Evolutionary conservation across 2,113 vertebrate genomes (phyloP).

Genomic region (Ailuropoda melanoleuca): DNA sequence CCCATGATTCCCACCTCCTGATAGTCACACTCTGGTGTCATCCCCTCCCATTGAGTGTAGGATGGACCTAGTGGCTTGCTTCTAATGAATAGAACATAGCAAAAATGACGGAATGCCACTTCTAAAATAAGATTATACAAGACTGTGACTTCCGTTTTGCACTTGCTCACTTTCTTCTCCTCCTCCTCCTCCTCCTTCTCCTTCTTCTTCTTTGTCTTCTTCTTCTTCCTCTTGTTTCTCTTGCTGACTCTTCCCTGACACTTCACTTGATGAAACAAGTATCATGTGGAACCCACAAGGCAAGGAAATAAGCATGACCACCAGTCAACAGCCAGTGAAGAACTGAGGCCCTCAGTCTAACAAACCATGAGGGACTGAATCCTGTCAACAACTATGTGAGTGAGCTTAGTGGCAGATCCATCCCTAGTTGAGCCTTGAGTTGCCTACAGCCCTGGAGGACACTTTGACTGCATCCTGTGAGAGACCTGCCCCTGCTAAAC

Average conservation of each 20-base stretch:
- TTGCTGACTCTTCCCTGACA: not conserved
- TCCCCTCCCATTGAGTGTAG: not conserved
- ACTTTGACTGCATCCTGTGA: not conserved
- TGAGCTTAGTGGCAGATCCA: not conserved
- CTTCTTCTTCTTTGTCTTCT: accelerated
- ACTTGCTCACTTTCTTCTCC: not conserved
- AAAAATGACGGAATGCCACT: not conserved
- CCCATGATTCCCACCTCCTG: too few species aligned
- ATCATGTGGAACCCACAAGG: not conserved
- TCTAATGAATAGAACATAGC: not conserved
- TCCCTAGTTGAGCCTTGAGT: not conserved
- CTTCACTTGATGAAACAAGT: not conserved
- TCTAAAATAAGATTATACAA: not conserved
- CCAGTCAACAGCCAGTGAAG: not conserved
- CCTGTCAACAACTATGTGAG: not conserved
- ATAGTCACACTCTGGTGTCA: not conserved
- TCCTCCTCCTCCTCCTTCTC: accelerated
- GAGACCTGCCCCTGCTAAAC: not conserved
- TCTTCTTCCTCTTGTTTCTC: too few species aligned
- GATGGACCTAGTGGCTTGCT: not conserved
- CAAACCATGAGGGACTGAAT: not conserved
- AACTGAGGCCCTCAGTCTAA: not conserved
- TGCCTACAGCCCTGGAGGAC: not conserved
- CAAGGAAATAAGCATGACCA: not conserved
- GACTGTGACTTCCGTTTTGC: not conserved